A percentile compares a stretch with the other conserved stretches of the same genome.
These are phyloP conservation scores for Podargus strigoides DNA, from an alignment of 2,797 vertebrate genomes.

Conservation along the genomic window DNA sequence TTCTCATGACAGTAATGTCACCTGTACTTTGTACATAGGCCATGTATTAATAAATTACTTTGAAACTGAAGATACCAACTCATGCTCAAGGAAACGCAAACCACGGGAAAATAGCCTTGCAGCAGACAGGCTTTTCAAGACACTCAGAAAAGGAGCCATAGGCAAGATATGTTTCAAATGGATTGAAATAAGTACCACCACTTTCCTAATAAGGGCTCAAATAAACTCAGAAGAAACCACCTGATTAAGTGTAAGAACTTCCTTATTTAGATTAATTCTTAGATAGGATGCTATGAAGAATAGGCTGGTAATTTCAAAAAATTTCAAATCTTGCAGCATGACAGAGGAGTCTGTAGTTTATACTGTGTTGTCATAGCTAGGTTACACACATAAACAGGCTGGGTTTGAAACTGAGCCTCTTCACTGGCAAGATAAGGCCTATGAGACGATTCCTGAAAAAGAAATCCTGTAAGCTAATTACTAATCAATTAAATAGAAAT, in stretches of 20 bases:
- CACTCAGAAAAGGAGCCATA: background rate
- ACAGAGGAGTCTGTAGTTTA: background rate
- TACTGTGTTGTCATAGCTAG: background rate
- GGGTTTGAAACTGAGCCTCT: background rate
- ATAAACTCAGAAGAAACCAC: background rate
- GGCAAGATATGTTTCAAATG: background rate
- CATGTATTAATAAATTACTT: background rate
- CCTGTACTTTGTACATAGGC: background rate
- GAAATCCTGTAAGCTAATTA: background rate
- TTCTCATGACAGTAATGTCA: background rate
- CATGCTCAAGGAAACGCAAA: background rate
- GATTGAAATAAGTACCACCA: background rate
- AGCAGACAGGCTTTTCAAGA: background rate
- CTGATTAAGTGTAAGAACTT: background rate
- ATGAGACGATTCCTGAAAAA: background rate
- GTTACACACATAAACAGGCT: background rate
- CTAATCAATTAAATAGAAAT: background rate
- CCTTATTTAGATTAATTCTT: background rate
- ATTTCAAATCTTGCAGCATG: background rate
- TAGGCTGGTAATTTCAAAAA: background rate
- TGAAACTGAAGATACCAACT: background rate
- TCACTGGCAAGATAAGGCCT: background rate
- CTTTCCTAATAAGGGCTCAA: background rate
- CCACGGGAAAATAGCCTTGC: background rate
- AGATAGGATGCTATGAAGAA: background rate